These are phyloP conservation scores for Eupithecia tripunctaria DNA, from an alignment of 2,888 invertebrate species.

Conservation along the genomic window DNA sequence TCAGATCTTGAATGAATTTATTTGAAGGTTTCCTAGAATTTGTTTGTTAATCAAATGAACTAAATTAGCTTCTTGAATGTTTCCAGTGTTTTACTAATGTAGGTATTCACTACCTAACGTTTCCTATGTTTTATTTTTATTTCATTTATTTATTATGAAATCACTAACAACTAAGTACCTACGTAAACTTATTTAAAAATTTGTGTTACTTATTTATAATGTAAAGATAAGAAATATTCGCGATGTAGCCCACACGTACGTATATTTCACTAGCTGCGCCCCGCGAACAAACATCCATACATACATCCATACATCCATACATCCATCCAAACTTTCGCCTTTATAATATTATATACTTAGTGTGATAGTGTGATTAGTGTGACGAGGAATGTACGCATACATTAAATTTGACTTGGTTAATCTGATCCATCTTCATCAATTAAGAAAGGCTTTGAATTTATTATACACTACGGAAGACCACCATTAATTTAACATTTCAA, in stretches of 20 bases:
- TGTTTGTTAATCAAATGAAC: background rate
- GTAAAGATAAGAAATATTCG: no score
- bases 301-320: no score
- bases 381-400: background rate
- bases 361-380: no score
- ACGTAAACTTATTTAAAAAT: no score
- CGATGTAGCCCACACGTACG: no score
- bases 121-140: background rate
- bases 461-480: background rate
- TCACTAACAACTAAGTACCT: no score
- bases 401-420: background rate
- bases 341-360: no score
- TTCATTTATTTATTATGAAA: no score
- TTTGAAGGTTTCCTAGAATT: conserved; percentile 31
- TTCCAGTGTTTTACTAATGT: background rate
- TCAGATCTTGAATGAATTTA: conserved; percentile 36
- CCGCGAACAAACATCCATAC: no score
- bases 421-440: background rate
- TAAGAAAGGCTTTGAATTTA: background rate
- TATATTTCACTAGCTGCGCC: no score
- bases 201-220: no score
- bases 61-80: background rate
- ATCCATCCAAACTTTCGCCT: no score
- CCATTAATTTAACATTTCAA: background rate
- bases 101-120: background rate